Percentiles rank a stretch among this genome's conserved stretches.
phyloP scores from a whole-genome alignment of 2,797 vertebrate species.

The Pogonophryne albipinna region DNA sequence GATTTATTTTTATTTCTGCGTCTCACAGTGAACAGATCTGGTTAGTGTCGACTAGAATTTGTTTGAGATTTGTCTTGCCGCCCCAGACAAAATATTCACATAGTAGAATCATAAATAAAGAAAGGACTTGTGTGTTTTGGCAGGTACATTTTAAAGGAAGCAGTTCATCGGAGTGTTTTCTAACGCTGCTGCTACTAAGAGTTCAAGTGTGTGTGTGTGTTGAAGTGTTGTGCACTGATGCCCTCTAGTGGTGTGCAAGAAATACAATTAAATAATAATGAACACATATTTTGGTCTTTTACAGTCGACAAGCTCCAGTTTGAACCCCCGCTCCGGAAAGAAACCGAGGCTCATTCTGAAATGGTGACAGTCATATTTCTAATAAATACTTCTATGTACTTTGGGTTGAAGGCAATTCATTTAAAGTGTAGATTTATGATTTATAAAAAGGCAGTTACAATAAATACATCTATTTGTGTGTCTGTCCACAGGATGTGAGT shows the following conservation, averaged over 20 bases:
- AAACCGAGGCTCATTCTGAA: slow-evolving; percentile 96
- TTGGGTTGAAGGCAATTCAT: not conserved
- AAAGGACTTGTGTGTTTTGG: slow-evolving; percentile 16
- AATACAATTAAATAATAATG: not conserved
- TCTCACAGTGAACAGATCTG: slow-evolving; percentile 47
- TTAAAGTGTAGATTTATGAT: not conserved
- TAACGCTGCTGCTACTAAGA: slow-evolving; percentile 18
- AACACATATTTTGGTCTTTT: slow-evolving; percentile 46
- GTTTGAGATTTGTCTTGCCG: slow-evolving; percentile 50
- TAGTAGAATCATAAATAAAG: slow-evolving; percentile 28
- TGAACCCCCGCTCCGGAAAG: slow-evolving; percentile 93
- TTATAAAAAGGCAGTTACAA: not conserved
- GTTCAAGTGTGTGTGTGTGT: slow-evolving; percentile 9
- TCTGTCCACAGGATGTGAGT: slow-evolving; percentile 88
- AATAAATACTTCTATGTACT: not conserved
- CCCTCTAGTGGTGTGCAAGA: slow-evolving; percentile 73
- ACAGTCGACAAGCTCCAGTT: slow-evolving; percentile 96
- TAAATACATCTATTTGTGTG: slow-evolving; percentile 31
- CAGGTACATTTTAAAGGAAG: slow-evolving; percentile 30
- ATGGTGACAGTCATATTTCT: slow-evolving; percentile 84
- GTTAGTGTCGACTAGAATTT: slow-evolving; percentile 47
- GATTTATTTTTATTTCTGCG: slow-evolving; percentile 40
- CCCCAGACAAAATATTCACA: slow-evolving; percentile 51
- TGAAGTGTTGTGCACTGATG: slow-evolving; percentile 48
- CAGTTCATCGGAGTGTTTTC: slow-evolving; percentile 22